Percentiles rank a stretch among this genome's conserved stretches.
phyloP scores from a whole-genome alignment of 2,113 vertebrate genomes.

The Rhynchomys soricoides region DNA sequence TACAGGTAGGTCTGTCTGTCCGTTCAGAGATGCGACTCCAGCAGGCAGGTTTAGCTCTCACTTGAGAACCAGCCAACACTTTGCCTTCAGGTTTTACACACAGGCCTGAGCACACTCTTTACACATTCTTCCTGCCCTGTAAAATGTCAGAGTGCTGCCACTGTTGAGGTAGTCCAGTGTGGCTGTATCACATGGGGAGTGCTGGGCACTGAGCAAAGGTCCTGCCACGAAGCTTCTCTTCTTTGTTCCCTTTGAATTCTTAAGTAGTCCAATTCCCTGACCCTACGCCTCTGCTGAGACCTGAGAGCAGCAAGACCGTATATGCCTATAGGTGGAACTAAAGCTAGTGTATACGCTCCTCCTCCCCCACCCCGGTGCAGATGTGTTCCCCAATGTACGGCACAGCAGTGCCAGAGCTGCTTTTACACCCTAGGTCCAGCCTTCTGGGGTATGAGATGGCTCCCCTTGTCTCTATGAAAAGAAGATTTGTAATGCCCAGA shows the following conservation, averaged over 20 bases:
- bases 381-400: background rate
- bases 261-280: background rate
- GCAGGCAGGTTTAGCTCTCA: background rate
- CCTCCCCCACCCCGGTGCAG: background rate
- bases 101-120: background rate
- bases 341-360: background rate
- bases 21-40: background rate
- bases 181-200: background rate
- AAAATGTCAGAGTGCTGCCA: background rate
- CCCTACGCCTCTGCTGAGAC: background rate
- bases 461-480: background rate
- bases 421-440: background rate
- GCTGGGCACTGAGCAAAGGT: background rate
- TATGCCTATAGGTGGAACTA: background rate
- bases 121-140: background rate
- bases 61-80: slow-evolving; percentile 15
- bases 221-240: background rate
- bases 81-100: background rate
- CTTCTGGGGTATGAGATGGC: background rate
- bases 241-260: background rate
- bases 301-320: too few species aligned
- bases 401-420: background rate
- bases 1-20: background rate
- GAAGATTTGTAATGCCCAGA: background rate
- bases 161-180: background rate